A percentile compares a stretch with the other conserved stretches of the same genome.
phyloP scores from a whole-genome alignment of 2,888 invertebrate genomes.

The Noctua janthe region DNA sequence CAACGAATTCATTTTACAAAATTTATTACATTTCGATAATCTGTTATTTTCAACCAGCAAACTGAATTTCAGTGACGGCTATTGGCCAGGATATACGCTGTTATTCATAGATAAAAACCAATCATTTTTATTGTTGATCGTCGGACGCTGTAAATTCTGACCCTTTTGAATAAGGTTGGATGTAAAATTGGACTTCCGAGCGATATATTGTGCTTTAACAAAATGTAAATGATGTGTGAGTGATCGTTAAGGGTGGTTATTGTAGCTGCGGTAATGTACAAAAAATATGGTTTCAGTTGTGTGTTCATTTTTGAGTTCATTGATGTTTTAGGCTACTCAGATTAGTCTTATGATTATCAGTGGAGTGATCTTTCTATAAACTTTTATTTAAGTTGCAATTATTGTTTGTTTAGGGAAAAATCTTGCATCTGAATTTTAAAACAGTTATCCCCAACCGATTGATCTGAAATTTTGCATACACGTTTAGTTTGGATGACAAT shows the following conservation, averaged over 20 bases:
- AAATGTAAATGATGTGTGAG: conserved; percentile 45
- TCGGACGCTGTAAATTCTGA: conserved; percentile 41
- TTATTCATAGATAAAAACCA: conserved; percentile 65
- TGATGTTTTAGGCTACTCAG: background rate
- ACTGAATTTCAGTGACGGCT: conserved; percentile 72
- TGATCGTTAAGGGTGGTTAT: conserved; percentile 11
- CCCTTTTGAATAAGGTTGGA: conserved; percentile 39
- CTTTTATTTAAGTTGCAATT: background rate
- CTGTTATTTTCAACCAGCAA: conserved; percentile 74
- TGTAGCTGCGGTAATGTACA: background rate
- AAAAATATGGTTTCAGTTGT: background rate
- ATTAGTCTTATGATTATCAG: background rate
- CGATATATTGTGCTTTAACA: conserved; percentile 30
- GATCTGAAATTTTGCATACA: too few species aligned
- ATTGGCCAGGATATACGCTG: conserved; percentile 55
- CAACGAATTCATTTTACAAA: conserved; percentile 80
- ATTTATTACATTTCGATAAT: conserved; percentile 83
- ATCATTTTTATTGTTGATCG: conserved; percentile 60
- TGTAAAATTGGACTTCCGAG: conserved; percentile 35
- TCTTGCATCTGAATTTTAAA: too few species aligned
- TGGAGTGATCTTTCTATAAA: background rate
- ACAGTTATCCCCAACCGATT: too few species aligned
- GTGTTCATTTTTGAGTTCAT: background rate
- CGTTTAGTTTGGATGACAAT: too few species aligned
- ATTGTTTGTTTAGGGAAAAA: too few species aligned